Evolutionary conservation across 2,797 vertebrate species (phyloP).

Genomic region (Nasua narica): DNA sequence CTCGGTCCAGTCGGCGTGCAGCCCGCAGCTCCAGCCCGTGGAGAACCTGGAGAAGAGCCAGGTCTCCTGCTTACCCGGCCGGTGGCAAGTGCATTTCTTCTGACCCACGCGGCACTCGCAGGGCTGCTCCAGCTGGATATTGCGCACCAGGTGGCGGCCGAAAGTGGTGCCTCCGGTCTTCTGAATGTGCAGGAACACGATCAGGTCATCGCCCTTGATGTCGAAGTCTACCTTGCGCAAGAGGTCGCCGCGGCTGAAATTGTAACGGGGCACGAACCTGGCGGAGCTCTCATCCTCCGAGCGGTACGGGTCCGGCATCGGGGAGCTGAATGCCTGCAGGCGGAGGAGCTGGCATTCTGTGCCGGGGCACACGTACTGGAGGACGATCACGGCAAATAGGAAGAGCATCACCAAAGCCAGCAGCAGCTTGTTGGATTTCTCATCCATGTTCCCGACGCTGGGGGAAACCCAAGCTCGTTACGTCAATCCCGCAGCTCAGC

Average conservation of each 20-base stretch:
- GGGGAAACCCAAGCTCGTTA: conserved; percentile 84
- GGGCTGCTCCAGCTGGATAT: conserved; percentile 95
- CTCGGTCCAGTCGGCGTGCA: conserved; percentile 98
- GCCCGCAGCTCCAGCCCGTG: conserved; percentile 97
- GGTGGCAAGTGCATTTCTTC: conserved; percentile 96
- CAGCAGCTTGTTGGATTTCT: conserved; percentile 90
- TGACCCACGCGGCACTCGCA: conserved; percentile 95
- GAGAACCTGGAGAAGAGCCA: conserved; percentile 99
- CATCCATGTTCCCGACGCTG: conserved; percentile 90
- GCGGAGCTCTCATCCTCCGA: conserved; percentile 92
- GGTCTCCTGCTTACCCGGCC: conserved; percentile 94
- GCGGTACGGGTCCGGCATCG: conserved; percentile 89
- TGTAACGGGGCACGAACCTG: conserved; percentile 92
- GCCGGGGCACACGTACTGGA: conserved; percentile 96
- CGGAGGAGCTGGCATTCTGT: conserved; percentile 92
- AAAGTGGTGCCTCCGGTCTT: conserved; percentile 98
- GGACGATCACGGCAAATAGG: conserved; percentile 93
- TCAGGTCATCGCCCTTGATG: conserved; percentile 95
- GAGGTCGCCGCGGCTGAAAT: conserved; percentile 90
- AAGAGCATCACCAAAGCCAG: conserved; percentile 91
- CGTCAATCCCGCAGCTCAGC: conserved; percentile 81
- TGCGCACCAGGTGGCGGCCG: conserved; percentile 95
- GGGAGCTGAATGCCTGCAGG: conserved; percentile 84
- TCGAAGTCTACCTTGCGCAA: conserved; percentile 92
- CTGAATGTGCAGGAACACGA: conserved; percentile 97